phyloP scores from a whole-genome alignment of 2,888 invertebrate genomes.

The Brachyptera putata region DNA sequence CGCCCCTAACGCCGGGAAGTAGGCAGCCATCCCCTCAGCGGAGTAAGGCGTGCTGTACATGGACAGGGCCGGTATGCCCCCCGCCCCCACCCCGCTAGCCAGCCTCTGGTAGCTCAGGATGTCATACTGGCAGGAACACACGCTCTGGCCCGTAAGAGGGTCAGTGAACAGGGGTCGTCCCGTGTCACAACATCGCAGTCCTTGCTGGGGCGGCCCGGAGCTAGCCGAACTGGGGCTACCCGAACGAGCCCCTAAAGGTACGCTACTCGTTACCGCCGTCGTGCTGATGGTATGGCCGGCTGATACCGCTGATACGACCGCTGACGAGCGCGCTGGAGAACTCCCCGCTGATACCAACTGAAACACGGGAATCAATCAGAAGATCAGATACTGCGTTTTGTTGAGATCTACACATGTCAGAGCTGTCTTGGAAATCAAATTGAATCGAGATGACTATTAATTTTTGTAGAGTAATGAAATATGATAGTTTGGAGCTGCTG shows the following conservation, averaged over 20 bases:
- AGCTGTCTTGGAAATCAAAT: too few relatives aligned
- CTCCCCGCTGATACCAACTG: conserved; percentile 14
- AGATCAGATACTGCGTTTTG: background rate
- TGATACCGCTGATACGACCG: background rate
- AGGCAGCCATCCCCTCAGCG: conserved; percentile 76
- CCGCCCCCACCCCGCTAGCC: conserved; percentile 53
- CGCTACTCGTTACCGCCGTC: conserved; percentile 17
- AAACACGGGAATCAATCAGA: too few relatives aligned
- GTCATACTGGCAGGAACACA: conserved; percentile 89
- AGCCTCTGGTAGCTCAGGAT: conserved; percentile 80
- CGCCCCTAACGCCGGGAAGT: conserved; percentile 78
- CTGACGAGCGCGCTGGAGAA: conserved; percentile 9
- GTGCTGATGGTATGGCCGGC: background rate
- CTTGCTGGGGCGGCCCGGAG: conserved; percentile 43
- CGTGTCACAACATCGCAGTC: conserved; percentile 79
- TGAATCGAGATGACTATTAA: too few relatives aligned
- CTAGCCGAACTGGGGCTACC: conserved; percentile 20
- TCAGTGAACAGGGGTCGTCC: conserved; percentile 88
- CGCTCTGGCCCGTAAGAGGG: conserved; percentile 81
- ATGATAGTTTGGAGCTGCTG: background rate
- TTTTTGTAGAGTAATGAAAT: too few relatives aligned
- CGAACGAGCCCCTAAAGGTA: conserved; percentile 20
- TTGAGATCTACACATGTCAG: background rate
- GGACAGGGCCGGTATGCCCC: conserved; percentile 70
- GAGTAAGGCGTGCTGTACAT: conserved; percentile 75